phyloP scores from a whole-genome alignment of 1,140 invertebrate genomes.

The Musca vetustissima region DNA sequence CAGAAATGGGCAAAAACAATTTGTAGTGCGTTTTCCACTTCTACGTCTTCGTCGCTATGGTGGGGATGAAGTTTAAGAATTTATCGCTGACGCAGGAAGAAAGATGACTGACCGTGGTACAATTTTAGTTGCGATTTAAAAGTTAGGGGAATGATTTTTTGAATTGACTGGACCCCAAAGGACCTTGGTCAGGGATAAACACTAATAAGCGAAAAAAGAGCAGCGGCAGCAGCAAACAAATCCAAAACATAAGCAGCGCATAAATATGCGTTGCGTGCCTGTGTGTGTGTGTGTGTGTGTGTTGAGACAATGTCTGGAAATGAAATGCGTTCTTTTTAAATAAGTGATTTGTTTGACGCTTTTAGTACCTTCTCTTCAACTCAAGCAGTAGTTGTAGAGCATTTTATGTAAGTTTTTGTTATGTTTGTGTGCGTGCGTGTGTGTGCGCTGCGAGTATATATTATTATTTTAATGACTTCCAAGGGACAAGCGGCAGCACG shows the following conservation, averaged over 20 bases:
- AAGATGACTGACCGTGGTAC: no score
- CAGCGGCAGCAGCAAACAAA: not conserved
- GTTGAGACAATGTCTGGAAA: not conserved
- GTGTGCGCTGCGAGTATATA: not conserved
- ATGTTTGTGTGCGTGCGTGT: not conserved
- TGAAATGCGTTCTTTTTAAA: conserved; percentile 18
- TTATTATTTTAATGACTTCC: conserved; percentile 11
- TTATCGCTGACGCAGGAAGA: no score
- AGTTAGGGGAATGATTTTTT: no score
- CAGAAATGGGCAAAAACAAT: conserved; percentile 23
- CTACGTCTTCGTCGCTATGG: no score
- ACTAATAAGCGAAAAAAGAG: not conserved
- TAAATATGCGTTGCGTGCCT: no score
- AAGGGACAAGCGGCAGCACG: conserved; percentile 1
- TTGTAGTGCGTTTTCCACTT: not conserved
- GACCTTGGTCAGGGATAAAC: no score
- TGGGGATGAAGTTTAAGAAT: no score
- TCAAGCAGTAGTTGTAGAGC: not conserved
- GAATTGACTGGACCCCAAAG: no score
- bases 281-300: no score
- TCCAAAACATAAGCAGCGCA: not conserved
- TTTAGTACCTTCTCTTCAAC: conserved; percentile 3
- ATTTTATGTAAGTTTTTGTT: not conserved
- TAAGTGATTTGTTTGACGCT: conserved; percentile 24
- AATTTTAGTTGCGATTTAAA: no score